Evolutionary conservation across 1,140 invertebrate species (phyloP), one percentile per base, ranked within the genome.

Genomic region (Euura lappo): DNA sequence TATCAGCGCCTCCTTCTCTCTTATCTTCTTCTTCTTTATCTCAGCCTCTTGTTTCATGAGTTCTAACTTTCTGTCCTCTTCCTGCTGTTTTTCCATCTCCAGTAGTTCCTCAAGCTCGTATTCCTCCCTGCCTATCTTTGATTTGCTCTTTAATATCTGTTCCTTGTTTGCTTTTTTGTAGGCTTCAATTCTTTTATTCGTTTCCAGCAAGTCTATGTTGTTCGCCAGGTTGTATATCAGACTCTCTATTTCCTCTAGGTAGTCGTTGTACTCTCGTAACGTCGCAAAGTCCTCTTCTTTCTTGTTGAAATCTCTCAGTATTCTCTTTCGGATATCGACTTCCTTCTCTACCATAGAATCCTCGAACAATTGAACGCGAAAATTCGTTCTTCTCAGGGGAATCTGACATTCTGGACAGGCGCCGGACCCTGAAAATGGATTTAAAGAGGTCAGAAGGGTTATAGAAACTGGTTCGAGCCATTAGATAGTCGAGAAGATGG

Each of bases 331-430:
- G 78, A 99, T 98, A 79, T 99, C 97, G 6, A 99, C 93, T 90
- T 99, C 98, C 84, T 99, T 99, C 88, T 99, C 98, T 2, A 99
- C 95, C 87, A 91, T 91, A 2, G 97, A 88, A 90, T 99, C 98
- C 89, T 99, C 98, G 84, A 99, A 99, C 4, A 99, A 87, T 82
- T 99, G 97, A 28, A 98, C 91, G 64, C 98, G 91, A 85, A 98
- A 99, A 84, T 98, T 97, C 79, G 91, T 94, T 79, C 97, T 90
- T 7, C 97, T 89, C 45, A 99, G 85, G 4, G 95, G 91, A 51
- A 96, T 94, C 77, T 92, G 91, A 88, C 98, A 99, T 85, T 97
- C 95, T 47, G 97, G 96, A 86, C 98, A 99, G 0, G 92, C 90
- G 7, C 95, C 97, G 71, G 97, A 97, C 64, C 98, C 95, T 94